Evolutionary conservation across 2,888 invertebrate species (phyloP).

Genomic region (Nomada hirtipes): DNA sequence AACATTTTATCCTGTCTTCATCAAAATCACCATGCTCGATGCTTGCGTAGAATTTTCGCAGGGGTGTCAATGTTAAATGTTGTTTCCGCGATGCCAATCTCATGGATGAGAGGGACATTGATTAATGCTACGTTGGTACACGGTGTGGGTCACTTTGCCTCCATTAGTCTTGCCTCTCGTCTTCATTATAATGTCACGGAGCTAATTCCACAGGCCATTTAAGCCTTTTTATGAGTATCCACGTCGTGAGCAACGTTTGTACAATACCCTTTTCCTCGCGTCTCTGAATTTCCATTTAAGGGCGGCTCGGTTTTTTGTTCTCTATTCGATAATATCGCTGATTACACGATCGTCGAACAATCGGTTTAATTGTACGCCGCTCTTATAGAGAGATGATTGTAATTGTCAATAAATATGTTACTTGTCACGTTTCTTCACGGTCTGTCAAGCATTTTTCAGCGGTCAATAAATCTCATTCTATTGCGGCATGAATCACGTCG

Average conservation of each 20-base stretch:
- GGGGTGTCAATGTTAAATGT: conserved; percentile 59
- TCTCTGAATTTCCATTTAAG: not conserved
- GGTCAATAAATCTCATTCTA: conserved; percentile 16
- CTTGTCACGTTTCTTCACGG: not conserved
- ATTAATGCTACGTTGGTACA: conserved; percentile 67
- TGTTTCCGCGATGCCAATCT: conserved; percentile 58
- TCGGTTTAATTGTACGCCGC: conserved; percentile 28
- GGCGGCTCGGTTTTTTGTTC: conserved; percentile 2
- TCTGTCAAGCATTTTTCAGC: conserved; percentile 5
- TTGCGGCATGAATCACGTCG: not conserved
- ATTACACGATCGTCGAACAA: conserved; percentile 12
- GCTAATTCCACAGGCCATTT: conserved; percentile 68
- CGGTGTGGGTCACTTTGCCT: conserved; percentile 67
- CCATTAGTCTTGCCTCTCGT: conserved; percentile 75
- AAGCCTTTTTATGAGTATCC: conserved; percentile 51
- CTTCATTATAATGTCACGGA: conserved; percentile 72
- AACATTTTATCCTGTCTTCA: too few species aligned
- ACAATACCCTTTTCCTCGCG: conserved; percentile 44
- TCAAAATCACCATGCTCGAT: too few species aligned
- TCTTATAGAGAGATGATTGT: not conserved
- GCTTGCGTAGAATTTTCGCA: conserved; percentile 50
- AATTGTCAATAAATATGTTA: conserved; percentile 18
- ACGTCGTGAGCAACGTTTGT: conserved; percentile 41
- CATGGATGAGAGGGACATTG: conserved; percentile 65
- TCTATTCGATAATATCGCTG: not conserved